Percentiles rank a stretch among this genome's conserved stretches.
Evolutionary conservation across 2,888 invertebrate genomes (phyloP).

Genomic region (Eupsilia transversa): DNA sequence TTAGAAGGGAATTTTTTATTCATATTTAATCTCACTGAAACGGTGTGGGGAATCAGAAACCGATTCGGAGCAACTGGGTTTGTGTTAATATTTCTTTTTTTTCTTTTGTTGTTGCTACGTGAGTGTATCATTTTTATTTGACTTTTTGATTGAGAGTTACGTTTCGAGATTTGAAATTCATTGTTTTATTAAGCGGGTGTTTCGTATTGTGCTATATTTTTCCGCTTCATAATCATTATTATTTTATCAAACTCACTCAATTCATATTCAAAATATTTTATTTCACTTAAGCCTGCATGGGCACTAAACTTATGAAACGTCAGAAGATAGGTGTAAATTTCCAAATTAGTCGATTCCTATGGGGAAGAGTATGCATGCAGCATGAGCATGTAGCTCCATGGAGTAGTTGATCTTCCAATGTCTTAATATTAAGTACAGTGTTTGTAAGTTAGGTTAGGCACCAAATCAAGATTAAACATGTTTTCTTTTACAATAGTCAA

Average conservation of each 20-base stretch:
- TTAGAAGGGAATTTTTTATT: slow-evolving; percentile 62
- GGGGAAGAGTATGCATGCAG: too few relatives aligned
- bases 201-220: too few relatives aligned
- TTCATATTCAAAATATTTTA: background rate
- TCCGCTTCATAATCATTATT: background rate
- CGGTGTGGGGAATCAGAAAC: slow-evolving; percentile 46
- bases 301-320: background rate
- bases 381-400: too few relatives aligned
- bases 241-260: too few relatives aligned
- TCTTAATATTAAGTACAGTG: too few relatives aligned
- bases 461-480: too few relatives aligned
- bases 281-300: background rate
- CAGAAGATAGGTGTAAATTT: background rate
- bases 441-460: too few relatives aligned
- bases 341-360: background rate
- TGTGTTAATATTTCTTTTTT: slow-evolving; percentile 14
- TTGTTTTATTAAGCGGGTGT: background rate
- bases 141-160: background rate
- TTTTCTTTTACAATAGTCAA: too few relatives aligned
- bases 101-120: slow-evolving; percentile 10
- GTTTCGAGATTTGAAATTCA: background rate
- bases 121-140: background rate
- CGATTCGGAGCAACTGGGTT: slow-evolving; percentile 43
- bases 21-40: slow-evolving; percentile 61
- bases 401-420: too few relatives aligned